Evolutionary conservation across 64 coral and sea anemone genomes (phyloP).

Genomic region (Platygyra sinensis): DNA sequence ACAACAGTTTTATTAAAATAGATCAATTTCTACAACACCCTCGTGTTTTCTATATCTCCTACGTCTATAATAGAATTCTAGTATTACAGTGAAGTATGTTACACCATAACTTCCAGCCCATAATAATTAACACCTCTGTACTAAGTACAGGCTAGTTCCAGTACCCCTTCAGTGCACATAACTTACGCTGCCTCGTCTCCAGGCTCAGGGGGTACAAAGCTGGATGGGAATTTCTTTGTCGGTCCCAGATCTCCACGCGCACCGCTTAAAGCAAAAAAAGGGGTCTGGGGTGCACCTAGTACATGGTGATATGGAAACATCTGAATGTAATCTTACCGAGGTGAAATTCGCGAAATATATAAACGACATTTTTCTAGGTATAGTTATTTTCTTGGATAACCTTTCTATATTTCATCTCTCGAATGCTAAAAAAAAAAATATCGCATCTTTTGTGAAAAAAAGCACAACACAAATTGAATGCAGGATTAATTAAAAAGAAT

Average conservation of each 20-base stretch:
- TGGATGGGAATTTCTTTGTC: too few species aligned
- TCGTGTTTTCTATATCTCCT: neutral
- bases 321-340: neutral
- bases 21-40: neutral
- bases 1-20: constrained; percentile 5
- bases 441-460: neutral
- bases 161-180: too few species aligned
- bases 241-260: too few species aligned
- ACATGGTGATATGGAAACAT: neutral
- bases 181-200: too few species aligned
- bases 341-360: neutral
- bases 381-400: neutral
- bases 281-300: neutral
- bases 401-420: too few species aligned
- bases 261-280: too few species aligned
- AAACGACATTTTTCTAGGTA: neutral
- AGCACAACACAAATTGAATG: neutral
- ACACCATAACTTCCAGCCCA: neutral
- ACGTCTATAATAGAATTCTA: neutral
- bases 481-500: neutral
- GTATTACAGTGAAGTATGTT: neutral
- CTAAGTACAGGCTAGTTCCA: too few species aligned
- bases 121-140: too few species aligned
- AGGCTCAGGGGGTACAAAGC: too few species aligned
- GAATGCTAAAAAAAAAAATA: too few species aligned